A percentile compares a stretch with the other conserved stretches of the same genome.
These are phyloP conservation scores for Ceratina calcarata DNA, from an alignment of 1,140 invertebrate species.

Conservation along the genomic window DNA sequence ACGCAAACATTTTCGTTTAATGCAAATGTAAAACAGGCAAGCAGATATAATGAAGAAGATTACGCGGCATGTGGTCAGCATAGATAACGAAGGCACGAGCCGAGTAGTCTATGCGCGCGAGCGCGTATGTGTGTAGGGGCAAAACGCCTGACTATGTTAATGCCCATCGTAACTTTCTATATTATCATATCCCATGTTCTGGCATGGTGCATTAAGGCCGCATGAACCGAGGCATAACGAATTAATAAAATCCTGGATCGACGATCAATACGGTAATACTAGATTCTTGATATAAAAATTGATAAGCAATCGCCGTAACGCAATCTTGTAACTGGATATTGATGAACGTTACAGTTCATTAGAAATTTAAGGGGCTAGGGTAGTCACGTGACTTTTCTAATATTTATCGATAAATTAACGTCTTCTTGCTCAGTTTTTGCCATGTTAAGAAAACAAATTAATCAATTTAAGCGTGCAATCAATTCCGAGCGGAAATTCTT, in stretches of 20 bases:
- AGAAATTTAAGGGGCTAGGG: neutral
- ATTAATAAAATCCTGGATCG: constrained; percentile 48
- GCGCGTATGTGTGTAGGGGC: neutral
- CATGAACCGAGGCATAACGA: constrained; percentile 1
- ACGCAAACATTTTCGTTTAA: constrained; percentile 77
- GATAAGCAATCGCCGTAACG: neutral
- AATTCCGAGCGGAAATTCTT: too few relatives aligned
- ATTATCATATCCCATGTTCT: constrained; percentile 70
- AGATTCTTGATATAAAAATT: neutral
- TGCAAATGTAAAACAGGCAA: constrained; percentile 75
- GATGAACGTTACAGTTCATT: too few relatives aligned
- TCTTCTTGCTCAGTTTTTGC: too few relatives aligned
- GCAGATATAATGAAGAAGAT: constrained; percentile 78
- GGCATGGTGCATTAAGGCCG: constrained; percentile 33
- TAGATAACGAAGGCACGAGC: constrained; percentile 73
- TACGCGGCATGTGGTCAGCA: constrained; percentile 77
- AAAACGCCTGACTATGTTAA: constrained; percentile 60
- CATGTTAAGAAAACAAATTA: too few relatives aligned
- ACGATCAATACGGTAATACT: neutral
- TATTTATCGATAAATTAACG: too few relatives aligned
- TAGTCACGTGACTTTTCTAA: too few relatives aligned
- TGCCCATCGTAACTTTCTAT: constrained; percentile 67
- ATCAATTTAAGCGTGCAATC: too few relatives aligned
- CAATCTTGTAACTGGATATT: neutral
- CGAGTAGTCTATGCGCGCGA: constrained; percentile 36